phyloP scores from a whole-genome alignment of 2,797 vertebrate genomes.

The Ctenosaura bakeri region DNA sequence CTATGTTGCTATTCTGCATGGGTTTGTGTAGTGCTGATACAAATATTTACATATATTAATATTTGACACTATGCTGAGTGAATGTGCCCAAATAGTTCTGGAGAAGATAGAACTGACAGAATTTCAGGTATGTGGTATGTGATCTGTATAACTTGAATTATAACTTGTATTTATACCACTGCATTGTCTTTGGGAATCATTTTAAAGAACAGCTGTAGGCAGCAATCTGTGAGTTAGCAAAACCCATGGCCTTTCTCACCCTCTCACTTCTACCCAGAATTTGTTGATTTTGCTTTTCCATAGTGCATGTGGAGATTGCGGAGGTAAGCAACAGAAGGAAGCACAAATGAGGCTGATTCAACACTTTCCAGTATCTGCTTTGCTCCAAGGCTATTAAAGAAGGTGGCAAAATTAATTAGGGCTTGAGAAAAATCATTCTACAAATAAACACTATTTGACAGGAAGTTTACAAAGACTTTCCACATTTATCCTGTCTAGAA shows the following conservation, averaged over 20 bases:
- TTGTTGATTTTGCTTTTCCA: background rate
- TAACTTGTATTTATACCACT: background rate
- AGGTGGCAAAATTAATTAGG: slow-evolving; percentile 26
- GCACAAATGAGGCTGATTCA: slow-evolving; percentile 36
- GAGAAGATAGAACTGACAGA: background rate
- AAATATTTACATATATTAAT: too few species aligned
- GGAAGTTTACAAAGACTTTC: slow-evolving; percentile 31
- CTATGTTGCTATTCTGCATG: too few species aligned
- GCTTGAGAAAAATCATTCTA: background rate
- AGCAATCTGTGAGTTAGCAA: slow-evolving; percentile 25
- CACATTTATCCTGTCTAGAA: background rate
- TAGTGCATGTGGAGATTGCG: background rate
- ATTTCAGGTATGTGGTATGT: background rate
- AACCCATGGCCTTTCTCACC: fast-evolving
- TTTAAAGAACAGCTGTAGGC: background rate
- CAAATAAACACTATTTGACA: background rate
- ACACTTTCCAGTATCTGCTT: background rate
- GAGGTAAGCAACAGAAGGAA: slow-evolving; percentile 1
- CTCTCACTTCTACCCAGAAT: slow-evolving; percentile 21
- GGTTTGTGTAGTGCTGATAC: too few species aligned
- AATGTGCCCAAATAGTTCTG: background rate
- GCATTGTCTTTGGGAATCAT: background rate
- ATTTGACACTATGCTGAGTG: too few species aligned
- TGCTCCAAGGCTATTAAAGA: background rate
- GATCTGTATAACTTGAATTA: background rate